Evolutionary conservation across 2,113 vertebrate genomes (phyloP), one percentile per base, ranked within the genome.

Genomic region (Tragelaphus strepsiceros): DNA sequence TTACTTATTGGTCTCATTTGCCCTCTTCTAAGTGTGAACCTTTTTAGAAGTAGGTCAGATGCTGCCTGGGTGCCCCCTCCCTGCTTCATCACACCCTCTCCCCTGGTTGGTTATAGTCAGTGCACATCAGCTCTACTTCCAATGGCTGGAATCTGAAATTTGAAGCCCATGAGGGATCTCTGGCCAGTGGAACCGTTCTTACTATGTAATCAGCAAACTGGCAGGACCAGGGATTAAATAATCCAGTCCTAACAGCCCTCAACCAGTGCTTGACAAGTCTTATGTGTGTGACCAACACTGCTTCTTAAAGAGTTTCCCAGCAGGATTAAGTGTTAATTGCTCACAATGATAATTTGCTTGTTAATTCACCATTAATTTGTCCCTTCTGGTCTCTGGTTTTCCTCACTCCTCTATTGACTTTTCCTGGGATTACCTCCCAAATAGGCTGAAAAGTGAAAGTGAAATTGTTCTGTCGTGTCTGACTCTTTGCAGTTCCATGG

Each of bases 401-500:
- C 71, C 56, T 87, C 43, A 62, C 8, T 83, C 19, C 15, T 16
- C 6, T 12, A 4, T 15, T 78, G 32, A 11, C 4, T 43, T 90
- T 82, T 82, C 56, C 46, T 78, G 17, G 49, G 56, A 39, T 71
- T 7, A 85, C 14, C 26, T 28, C 10, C 32, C 24, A 67, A 88
- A 35, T 84, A 67, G 90, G 4, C 8, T 77, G n/a, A 74, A 74
- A 74, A 74, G 67, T 35, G 19, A 39, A 71, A 71, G 67, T 74
- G 17, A 11, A 71, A 71, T 35, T 35, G 67, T 10, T 39, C 67
- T 74, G n/a, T 74, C 5, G 0, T 39, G 35, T 39, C 19, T 0
- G 0, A 22, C 5, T 74, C 19, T 3, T 22, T 1, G 2, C 0
- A 5, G 2, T 35, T 74, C n/a, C 67, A 22, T 71, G n/a, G 67